These are phyloP conservation scores for Salticus scenicus DNA, from an alignment of 2,888 invertebrate genomes.

Conservation along the genomic window DNA sequence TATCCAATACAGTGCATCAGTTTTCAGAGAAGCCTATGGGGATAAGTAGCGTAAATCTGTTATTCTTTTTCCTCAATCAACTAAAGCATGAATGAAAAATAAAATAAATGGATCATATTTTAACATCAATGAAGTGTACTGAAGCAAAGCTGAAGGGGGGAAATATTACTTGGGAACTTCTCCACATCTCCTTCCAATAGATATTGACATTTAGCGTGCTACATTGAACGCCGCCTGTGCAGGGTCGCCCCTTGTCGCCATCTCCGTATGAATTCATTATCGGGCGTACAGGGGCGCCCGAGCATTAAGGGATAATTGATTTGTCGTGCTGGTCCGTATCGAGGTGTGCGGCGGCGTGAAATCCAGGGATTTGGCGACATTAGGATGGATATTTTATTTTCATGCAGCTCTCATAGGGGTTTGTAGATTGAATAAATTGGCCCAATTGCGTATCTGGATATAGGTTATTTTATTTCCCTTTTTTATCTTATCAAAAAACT, in stretches of 20 bases:
- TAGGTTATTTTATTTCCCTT: too few relatives aligned
- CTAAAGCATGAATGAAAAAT: neutral
- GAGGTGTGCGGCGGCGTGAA: conserved; percentile 35
- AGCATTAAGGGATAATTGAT: conserved; percentile 64
- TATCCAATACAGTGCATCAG: too few relatives aligned
- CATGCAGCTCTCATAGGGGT: too few relatives aligned
- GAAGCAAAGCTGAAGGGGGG: neutral
- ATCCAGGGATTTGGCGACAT: conserved; percentile 37
- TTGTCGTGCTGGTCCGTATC: conserved; percentile 33
- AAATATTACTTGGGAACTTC: neutral
- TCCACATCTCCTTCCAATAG: conserved; percentile 30
- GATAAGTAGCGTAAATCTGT: too few relatives aligned
- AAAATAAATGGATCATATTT: neutral
- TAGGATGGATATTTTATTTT: conserved; percentile 18
- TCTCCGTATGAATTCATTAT: conserved; percentile 59
- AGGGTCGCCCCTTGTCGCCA: neutral
- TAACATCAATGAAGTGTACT: neutral
- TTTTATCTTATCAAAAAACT: too few relatives aligned
- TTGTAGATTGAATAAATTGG: too few relatives aligned
- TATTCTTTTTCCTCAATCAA: too few relatives aligned
- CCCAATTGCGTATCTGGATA: too few relatives aligned
- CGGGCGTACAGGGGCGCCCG: conserved; percentile 44
- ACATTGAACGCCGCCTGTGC: conserved; percentile 22
- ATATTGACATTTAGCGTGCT: conserved; percentile 54
- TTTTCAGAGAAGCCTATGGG: too few relatives aligned